Percentiles rank a stretch among this genome's conserved stretches.
These are phyloP conservation scores for Crotalus horridus DNA, from an alignment of 2,113 vertebrate species.

Conservation along the genomic window DNA sequence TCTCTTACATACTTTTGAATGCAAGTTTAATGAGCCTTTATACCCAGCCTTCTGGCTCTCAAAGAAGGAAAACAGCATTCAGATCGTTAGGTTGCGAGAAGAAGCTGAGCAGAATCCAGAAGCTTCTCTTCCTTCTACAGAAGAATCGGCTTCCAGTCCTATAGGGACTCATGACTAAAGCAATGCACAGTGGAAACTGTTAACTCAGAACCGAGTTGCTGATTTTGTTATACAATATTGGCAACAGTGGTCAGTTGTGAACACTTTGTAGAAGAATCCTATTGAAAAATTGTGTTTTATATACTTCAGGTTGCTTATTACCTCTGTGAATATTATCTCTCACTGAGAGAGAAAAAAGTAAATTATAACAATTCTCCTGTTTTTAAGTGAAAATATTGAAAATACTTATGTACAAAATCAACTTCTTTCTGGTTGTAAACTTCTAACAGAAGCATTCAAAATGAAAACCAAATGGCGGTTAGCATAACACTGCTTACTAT, in stretches of 20 bases:
- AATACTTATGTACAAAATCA: background rate
- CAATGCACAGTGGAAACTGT: background rate
- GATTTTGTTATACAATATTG: background rate
- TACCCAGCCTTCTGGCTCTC: slow-evolving; percentile 79
- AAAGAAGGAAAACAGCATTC: slow-evolving; percentile 77
- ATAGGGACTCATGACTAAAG: background rate
- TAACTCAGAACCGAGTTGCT: background rate
- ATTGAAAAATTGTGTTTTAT: background rate
- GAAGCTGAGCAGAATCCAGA: slow-evolving; percentile 21
- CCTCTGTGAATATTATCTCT: background rate
- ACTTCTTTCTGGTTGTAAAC: background rate
- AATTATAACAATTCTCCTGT: background rate
- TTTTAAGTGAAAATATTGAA: background rate
- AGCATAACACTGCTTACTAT: background rate
- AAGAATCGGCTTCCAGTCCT: background rate
- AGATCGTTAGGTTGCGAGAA: slow-evolving; percentile 47
- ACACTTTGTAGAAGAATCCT: background rate
- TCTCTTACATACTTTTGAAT: slow-evolving; percentile 66
- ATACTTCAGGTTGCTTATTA: background rate
- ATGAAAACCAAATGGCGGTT: background rate
- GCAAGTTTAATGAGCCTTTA: slow-evolving; percentile 74
- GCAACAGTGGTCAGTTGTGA: background rate
- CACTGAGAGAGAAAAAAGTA: background rate
- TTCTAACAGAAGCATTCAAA: background rate
- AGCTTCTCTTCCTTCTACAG: background rate